Evolutionary conservation across 2,888 invertebrate genomes (phyloP), one percentile per base, ranked within the genome.

Genomic region (Gnatocerus cornutus): DNA sequence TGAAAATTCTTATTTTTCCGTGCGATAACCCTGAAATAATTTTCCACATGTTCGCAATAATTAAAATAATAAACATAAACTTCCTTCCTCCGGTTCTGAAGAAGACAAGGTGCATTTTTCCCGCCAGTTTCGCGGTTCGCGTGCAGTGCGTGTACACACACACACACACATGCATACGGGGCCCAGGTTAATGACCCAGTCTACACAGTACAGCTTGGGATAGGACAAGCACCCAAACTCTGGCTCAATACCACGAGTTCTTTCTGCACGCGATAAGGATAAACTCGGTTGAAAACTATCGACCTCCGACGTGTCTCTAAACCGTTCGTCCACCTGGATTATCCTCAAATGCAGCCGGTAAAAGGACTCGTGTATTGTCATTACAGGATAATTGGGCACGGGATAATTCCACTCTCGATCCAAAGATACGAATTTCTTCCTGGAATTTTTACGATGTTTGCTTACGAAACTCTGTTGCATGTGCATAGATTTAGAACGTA

Each of bases 161-260:
- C 74, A 77, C 71, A 77, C 71, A 75, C 74, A 73, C 63, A 71
- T 71, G 58, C 50, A 73, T 62, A 78, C 77, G 79, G 80, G 81
- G 79, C 76, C 79, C 70, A 80, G 79, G 83, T 83, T 80, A 83
- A 82, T 77, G 83, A 83, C 83, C 82, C 81, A 80, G 78, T 81
- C 81, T 76, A 80, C 78, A 80, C 76, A 79, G 79, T 76, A 77
- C 74, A 77, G 82, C 82, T 84, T 84, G 82, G 82, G 84, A 84
- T 84, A 84, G 84, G 84, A 81, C 82, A 81, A 76, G 79, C 78
- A 77, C 80, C 77, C 74, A 79, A 79, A 79, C 79, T 77, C 63
- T 56, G 72, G 71, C 73, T 74, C 73, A 73, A 73, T 74, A 71
- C 59, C 53, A 55, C 9, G 63, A 63, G 66, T 71, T 72, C 62